phyloP scores from a whole-genome alignment of 2,113 vertebrate genomes.

The Semicossyphus pulcher region DNA sequence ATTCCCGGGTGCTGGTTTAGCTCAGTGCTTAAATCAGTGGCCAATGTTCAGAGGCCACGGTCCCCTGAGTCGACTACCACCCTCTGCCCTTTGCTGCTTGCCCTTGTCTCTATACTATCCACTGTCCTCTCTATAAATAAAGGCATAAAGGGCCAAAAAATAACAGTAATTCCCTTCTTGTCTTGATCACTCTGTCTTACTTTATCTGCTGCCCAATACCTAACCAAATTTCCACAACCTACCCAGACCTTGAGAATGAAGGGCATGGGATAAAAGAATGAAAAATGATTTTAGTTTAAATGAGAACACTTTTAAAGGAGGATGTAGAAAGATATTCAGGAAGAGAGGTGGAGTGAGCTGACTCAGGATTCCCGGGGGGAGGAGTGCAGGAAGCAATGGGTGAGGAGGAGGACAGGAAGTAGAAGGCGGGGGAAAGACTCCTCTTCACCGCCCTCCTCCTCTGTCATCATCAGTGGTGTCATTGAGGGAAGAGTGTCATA shows the following conservation, averaged over 20 bases:
- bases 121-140: too few species aligned
- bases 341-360: conserved; percentile 62
- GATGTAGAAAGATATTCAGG: conserved; percentile 23
- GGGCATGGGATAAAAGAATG: background rate
- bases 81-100: too few species aligned
- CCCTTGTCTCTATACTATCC: too few species aligned
- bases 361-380: conserved; percentile 62
- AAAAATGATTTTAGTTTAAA: background rate
- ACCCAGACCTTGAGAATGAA: background rate
- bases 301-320: conserved; percentile 3
- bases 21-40: too few species aligned
- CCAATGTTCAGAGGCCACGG: too few species aligned
- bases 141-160: too few species aligned
- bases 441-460: conserved; percentile 54
- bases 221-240: too few species aligned
- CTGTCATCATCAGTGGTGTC: conserved; percentile 56
- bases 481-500: conserved; percentile 52
- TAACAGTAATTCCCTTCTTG: background rate
- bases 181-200: background rate
- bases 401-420: conserved; percentile 70
- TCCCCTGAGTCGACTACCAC: too few species aligned
- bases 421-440: conserved; percentile 43
- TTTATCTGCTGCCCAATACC: background rate
- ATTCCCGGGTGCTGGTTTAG: too few species aligned
- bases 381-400: conserved; percentile 75